A percentile compares a stretch with the other conserved stretches of the same genome.
These are phyloP conservation scores for Apodemus speciosus DNA, from an alignment of 2,113 vertebrate genomes.

Conservation along the genomic window DNA sequence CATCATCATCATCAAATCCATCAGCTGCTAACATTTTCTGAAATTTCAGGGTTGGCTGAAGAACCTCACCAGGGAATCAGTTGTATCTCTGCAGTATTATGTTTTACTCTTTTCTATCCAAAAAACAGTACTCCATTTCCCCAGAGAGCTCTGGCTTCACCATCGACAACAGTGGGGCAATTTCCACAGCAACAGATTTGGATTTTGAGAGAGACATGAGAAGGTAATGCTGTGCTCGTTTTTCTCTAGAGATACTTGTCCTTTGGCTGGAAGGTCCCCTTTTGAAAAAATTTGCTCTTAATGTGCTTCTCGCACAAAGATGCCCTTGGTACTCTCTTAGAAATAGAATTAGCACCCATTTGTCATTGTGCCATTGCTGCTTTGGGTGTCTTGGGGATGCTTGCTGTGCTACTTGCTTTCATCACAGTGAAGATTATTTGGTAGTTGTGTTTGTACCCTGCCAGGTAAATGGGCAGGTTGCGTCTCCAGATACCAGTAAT, in stretches of 20 bases:
- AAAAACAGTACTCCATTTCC: constrained; percentile 65
- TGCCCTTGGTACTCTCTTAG: not conserved
- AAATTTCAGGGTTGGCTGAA: not conserved
- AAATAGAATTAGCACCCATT: not conserved
- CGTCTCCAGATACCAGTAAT: not conserved
- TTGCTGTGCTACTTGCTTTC: not conserved
- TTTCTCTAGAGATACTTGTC: not conserved
- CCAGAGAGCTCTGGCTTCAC: constrained; percentile 54
- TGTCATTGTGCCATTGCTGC: not conserved
- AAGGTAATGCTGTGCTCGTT: constrained; percentile 48
- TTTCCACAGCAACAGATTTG: constrained; percentile 57
- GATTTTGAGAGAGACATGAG: constrained; percentile 51
- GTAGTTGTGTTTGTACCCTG: not conserved
- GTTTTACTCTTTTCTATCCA: constrained; percentile 24
- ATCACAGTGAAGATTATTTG: not conserved
- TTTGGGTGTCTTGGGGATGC: not conserved
- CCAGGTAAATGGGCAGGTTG: not conserved
- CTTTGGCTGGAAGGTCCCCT: not conserved
- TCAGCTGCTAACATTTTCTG: not conserved
- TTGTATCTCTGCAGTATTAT: not conserved
- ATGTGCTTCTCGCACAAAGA: not conserved
- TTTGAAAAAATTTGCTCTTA: not conserved
- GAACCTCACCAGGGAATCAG: not conserved
- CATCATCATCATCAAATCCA: fast-evolving
- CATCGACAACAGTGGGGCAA: not conserved